These are phyloP conservation scores for Drosophila nasuta DNA, from an alignment of 1,140 invertebrate genomes.

Conservation along the genomic window DNA sequence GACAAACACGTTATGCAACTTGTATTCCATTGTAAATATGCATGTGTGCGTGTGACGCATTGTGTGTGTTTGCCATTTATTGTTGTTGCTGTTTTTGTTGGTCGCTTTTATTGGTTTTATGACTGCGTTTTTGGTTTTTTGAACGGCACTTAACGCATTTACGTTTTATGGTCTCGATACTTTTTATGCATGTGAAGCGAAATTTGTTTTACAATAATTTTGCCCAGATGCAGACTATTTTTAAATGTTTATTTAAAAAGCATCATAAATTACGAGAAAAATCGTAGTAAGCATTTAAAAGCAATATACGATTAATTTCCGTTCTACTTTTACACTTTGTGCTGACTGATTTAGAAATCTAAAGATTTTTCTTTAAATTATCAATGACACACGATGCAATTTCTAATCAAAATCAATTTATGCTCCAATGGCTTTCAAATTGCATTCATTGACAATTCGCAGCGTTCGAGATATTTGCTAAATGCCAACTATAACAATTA, in stretches of 20 bases:
- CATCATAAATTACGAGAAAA: not conserved
- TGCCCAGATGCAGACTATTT: not conserved
- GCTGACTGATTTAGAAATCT: no score
- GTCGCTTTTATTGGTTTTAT: conserved; percentile 41
- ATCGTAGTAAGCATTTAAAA: not conserved
- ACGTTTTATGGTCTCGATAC: conserved; percentile 7
- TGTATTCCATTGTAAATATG: conserved; percentile 27
- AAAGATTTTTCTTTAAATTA: no score
- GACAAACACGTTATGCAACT: conserved; percentile 34
- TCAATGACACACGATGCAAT: no score
- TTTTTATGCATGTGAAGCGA: conserved; percentile 25
- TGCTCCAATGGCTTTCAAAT: no score
- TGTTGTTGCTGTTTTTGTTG: conserved; percentile 21
- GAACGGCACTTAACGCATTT: conserved; percentile 12
- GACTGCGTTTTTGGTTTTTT: conserved; percentile 11
- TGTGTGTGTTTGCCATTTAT: conserved; percentile 25
- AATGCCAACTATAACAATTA: no score
- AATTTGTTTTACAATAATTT: conserved; percentile 4
- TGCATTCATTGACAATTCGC: no score
- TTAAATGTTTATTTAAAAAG: not conserved
- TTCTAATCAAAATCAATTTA: no score
- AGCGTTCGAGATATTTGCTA: no score
- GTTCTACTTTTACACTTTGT: no score
- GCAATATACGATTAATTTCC: no score
- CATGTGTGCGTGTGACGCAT: not conserved